Percentiles rank a stretch among this genome's conserved stretches.
Conservation (phyloP, 2,888 invertebrate species). For the Trichogramma dendrolimi region DNA sequence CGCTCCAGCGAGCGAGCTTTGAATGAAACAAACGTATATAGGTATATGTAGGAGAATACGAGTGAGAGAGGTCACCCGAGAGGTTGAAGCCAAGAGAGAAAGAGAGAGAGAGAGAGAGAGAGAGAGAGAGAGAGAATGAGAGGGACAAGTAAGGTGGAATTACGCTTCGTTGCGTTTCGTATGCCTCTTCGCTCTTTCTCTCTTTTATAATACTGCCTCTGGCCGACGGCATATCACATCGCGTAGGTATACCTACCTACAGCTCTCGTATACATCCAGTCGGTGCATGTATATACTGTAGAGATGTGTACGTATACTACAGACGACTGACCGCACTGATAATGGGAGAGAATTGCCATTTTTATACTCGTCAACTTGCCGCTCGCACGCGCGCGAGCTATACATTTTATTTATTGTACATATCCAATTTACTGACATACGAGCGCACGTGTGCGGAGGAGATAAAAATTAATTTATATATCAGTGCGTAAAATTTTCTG, state of each 20-base stretch:
- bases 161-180: conserved; percentile 47
- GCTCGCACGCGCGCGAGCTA: background rate
- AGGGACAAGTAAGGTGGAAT: conserved; percentile 41
- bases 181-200: conserved; percentile 20
- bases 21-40: background rate
- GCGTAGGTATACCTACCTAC: too few species aligned
- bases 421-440: too few species aligned
- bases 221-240: too few species aligned
- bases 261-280: too few species aligned
- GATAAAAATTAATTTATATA: too few species aligned
- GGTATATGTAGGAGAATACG: background rate
- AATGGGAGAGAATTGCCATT: too few species aligned
- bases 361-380: background rate
- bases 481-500: too few species aligned
- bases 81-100: conserved; percentile 37
- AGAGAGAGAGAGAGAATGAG: conserved; percentile 40
- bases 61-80: conserved; percentile 17
- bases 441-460: too few species aligned
- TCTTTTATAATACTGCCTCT: background rate
- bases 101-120: conserved; percentile 31
- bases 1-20: too few species aligned
- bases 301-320: too few species aligned
- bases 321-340: too few species aligned
- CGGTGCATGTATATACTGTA: too few species aligned
- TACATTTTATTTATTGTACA: background rate